Percentiles rank a stretch among this genome's conserved stretches.
These are phyloP conservation scores for Chrysolina haemoptera DNA, from an alignment of 2,888 invertebrate genomes.

Conservation along the genomic window DNA sequence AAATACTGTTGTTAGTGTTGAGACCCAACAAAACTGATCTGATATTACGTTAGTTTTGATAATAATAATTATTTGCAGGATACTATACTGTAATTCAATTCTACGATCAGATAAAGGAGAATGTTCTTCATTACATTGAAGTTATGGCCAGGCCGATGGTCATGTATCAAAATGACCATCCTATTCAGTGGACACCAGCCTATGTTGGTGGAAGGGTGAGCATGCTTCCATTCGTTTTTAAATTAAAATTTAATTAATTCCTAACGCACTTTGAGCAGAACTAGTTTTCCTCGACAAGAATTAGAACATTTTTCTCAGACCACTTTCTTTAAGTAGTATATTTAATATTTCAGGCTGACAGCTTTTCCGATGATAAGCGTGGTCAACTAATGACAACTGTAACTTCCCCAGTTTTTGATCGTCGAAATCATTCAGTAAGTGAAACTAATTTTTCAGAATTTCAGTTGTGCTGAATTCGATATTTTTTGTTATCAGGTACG, in stretches of 20 bases:
- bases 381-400: slow-evolving; percentile 94
- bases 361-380: slow-evolving; percentile 78
- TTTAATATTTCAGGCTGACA: slow-evolving; percentile 75
- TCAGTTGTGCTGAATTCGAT: neutral
- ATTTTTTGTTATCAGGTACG: slow-evolving; percentile 77
- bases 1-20: too few relatives aligned
- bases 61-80: slow-evolving; percentile 71
- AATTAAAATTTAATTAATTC: slow-evolving; percentile 2
- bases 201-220: slow-evolving; percentile 88
- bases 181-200: slow-evolving; percentile 96
- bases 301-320: too few relatives aligned
- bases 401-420: slow-evolving; percentile 95
- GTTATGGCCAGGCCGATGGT: slow-evolving; percentile 97
- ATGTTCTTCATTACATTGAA: slow-evolving; percentile 94
- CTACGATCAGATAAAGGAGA: slow-evolving; percentile 89
- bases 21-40: too few relatives aligned
- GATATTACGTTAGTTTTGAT: too few relatives aligned
- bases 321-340: too few relatives aligned
- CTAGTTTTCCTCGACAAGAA: too few relatives aligned
- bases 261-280: neutral
- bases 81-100: slow-evolving; percentile 93
- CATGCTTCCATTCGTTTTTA: neutral
- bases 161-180: slow-evolving; percentile 91
- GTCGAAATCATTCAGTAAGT: slow-evolving; percentile 87
- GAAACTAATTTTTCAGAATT: slow-evolving; percentile 18